Evolutionary conservation across 2,113 vertebrate genomes (phyloP).

Genomic region (Pelecanus crispus): DNA sequence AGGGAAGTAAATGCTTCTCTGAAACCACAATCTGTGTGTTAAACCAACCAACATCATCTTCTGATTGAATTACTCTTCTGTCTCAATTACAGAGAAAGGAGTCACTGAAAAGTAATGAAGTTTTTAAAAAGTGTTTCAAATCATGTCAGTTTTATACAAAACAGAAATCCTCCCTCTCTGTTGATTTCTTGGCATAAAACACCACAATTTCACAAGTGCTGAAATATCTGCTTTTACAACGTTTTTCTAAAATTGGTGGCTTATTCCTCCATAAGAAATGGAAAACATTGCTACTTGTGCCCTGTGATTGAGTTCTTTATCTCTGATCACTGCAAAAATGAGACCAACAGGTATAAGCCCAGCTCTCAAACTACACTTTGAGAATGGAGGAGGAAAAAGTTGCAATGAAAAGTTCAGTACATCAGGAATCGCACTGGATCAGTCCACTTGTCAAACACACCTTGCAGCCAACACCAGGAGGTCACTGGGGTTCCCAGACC

Average conservation of each 20-base stretch:
- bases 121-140: background rate
- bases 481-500: background rate
- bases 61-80: background rate
- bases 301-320: background rate
- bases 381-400: background rate
- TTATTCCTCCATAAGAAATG: background rate
- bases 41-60: background rate
- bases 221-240: background rate
- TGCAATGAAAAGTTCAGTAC: background rate
- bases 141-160: background rate
- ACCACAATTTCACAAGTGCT: background rate
- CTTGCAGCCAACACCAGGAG: background rate
- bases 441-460: background rate
- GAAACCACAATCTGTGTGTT: background rate
- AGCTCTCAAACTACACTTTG: background rate
- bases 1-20: constrained; percentile 12
- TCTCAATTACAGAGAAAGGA: background rate
- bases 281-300: background rate
- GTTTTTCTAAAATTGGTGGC: background rate
- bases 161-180: background rate
- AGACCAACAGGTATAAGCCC: background rate
- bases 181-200: background rate
- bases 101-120: background rate
- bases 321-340: background rate
- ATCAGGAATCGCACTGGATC: background rate